Evolutionary conservation across 92 coral and sea anemone species (phyloP), one percentile per base, ranked within the genome.

Genomic region (Hydrozoanthus gracilis): DNA sequence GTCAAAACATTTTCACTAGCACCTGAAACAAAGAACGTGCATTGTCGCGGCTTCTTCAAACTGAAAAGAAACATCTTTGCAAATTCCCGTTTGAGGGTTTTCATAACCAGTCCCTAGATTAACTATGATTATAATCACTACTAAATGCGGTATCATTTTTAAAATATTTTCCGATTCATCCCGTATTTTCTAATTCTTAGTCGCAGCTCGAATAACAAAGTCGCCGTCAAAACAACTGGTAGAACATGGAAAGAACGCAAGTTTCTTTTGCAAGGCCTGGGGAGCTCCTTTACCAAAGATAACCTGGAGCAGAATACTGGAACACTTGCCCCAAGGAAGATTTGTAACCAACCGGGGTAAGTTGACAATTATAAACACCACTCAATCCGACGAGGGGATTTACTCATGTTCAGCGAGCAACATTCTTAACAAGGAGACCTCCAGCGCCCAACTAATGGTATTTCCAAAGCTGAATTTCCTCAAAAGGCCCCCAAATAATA

Each of bases 351-450:
- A 14, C 49, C 65, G 86, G 71, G 88, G 83, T 50, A 77, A 67
- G 45, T 64, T 90, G 7, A 64, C 44, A 7, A 73, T 93, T 48
- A 7, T n/a, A 50, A 92, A 88, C 17, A 82, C 87, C 14, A 71
- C 16, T 8, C 10, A 82, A 49, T 75, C 78, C 1, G 93, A 92
- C 68, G 88, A 89, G 17, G 92, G 92, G 4, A 54, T 78, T 54
- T 92, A 90, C 90, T 76, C 88, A 2, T 92, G 95, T 61, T 76
- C 82, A 49, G 95, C 90, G 9, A 58, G 78, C 11, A 92, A 92
- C 60, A 85, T 90, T 47, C 58, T 92, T 3, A 90, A 86, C 58
- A 55, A 84, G 54, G 83, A 88, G 13, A 88, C 78, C 64, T 91
- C 93, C 10, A 90, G 83, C 51, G 93, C 92, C 9, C 83, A 77